Percentiles rank a stretch among this genome's conserved stretches.
phyloP scores from a whole-genome alignment of 2,797 vertebrate species.

The Sebastes diploproa region DNA sequence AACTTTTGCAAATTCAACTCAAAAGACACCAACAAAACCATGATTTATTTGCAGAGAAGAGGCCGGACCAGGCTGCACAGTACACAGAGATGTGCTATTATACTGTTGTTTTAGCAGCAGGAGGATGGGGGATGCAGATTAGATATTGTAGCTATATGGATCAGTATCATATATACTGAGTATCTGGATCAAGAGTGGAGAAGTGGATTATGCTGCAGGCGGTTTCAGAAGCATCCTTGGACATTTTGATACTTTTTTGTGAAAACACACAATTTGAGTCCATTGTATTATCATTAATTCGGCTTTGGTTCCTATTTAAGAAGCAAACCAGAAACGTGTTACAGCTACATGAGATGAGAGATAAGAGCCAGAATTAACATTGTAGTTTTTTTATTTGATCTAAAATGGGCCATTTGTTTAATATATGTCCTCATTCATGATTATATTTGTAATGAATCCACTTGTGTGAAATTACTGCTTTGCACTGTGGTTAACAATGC shows the following conservation, averaged over 20 bases:
- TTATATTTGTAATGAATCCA: neutral
- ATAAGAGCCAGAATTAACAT: neutral
- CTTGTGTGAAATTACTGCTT: neutral
- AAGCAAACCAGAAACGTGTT: neutral
- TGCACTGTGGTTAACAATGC: neutral
- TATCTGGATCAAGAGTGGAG: neutral
- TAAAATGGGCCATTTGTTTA: neutral
- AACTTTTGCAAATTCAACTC: neutral
- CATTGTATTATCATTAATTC: neutral
- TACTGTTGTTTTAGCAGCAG: neutral
- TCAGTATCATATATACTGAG: neutral
- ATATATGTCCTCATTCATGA: neutral
- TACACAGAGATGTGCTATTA: neutral
- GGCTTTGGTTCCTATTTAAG: neutral
- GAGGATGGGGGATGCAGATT: neutral
- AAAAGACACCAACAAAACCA: neutral
- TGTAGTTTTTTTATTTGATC: neutral
- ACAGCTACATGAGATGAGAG: neutral
- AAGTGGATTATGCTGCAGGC: neutral
- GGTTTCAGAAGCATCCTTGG: neutral
- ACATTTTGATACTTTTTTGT: neutral
- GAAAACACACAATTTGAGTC: neutral
- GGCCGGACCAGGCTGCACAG: neutral
- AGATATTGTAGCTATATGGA: neutral
- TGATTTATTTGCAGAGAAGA: neutral